Conservation (phyloP, 1,140 invertebrate species). For the Grapholita molesta region DNA sequence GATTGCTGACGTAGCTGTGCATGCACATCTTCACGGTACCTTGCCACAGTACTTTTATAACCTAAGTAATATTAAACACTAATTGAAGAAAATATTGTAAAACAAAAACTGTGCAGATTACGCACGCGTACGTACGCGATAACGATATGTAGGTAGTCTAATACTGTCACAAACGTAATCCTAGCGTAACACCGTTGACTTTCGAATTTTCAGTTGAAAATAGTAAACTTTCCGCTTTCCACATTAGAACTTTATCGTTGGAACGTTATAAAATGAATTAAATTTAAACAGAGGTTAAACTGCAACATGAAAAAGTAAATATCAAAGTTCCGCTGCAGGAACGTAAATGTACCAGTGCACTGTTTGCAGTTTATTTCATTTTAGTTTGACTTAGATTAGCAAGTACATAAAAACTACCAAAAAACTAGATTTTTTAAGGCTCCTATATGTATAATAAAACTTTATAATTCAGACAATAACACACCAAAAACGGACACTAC, state of each 20-base stretch:
- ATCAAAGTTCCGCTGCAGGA: neutral
- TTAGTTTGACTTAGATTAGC: neutral
- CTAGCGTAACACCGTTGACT: neutral
- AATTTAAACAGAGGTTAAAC: slow-evolving; percentile 14
- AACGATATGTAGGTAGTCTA: neutral
- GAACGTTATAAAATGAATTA: slow-evolving; percentile 1
- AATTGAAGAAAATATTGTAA: neutral
- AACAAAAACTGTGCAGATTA: neutral
- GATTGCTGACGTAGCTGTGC: neutral
- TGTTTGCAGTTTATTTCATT: neutral
- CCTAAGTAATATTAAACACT: too few relatives aligned
- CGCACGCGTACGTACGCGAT: neutral
- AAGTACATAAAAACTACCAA: neutral
- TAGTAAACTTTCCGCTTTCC: neutral
- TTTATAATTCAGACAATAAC: too few relatives aligned
- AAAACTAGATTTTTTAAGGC: too few relatives aligned
- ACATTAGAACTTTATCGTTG: neutral
- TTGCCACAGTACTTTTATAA: too few relatives aligned
- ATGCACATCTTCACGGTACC: neutral
- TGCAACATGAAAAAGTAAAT: slow-evolving; percentile 3
- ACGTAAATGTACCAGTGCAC: neutral
- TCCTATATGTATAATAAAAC: too few relatives aligned
- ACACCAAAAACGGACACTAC: too few relatives aligned
- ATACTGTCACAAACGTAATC: neutral
- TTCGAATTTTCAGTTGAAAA: neutral